Evolutionary conservation across 2,113 vertebrate species (phyloP).

Genomic region (Heterocephalus glaber): DNA sequence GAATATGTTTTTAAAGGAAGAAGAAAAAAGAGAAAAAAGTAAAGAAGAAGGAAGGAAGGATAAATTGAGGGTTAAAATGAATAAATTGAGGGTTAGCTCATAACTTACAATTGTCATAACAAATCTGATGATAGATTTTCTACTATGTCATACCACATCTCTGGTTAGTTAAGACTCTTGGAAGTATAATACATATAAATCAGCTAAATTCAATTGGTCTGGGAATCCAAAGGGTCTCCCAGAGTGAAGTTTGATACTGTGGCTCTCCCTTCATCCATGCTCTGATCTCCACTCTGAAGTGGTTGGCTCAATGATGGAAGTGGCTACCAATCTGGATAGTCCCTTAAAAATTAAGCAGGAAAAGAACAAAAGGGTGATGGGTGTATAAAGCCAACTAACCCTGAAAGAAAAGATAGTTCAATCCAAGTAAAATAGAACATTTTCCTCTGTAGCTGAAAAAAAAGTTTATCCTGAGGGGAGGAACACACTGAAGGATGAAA

Average conservation of each 20-base stretch:
- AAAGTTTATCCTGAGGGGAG: neutral
- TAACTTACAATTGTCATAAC: neutral
- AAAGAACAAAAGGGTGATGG: neutral
- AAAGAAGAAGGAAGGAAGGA: neutral
- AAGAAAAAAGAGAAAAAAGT: neutral
- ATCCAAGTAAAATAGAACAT: conserved; percentile 48
- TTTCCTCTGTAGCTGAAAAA: neutral
- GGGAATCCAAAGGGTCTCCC: neutral
- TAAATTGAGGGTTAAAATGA: neutral
- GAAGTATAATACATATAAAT: neutral
- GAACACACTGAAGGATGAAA: neutral
- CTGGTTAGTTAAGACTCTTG: neutral
- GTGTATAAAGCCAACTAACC: conserved; percentile 4
- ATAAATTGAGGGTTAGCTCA: neutral
- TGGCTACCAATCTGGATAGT: neutral
- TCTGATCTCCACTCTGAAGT: neutral
- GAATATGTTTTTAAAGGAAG: neutral
- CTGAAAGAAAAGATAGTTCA: conserved; percentile 11
- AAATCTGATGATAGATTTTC: neutral
- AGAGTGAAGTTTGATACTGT: neutral
- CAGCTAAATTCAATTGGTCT: neutral
- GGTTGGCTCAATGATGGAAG: neutral
- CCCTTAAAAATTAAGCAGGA: neutral
- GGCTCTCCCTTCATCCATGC: neutral
- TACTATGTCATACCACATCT: neutral